Evolutionary conservation across 2,113 vertebrate genomes (phyloP), one percentile per base, ranked within the genome.

Genomic region (Leucopsar rothschildi): DNA sequence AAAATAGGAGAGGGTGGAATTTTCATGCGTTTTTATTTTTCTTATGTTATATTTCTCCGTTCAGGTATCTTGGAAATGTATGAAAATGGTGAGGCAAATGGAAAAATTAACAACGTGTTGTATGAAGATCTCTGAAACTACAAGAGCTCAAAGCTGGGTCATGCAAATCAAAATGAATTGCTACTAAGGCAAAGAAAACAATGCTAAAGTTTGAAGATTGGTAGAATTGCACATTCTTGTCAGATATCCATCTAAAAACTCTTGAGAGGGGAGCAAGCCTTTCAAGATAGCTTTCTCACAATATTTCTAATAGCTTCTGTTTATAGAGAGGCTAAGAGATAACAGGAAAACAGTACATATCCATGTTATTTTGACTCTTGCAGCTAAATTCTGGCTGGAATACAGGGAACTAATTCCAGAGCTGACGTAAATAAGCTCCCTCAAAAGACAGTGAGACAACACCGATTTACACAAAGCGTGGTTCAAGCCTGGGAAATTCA

Each of bases 401-500:
- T 93, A 94, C 71, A 90, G 42, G 31, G 64, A 33, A 52, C 76
- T 96, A 93, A 94, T 93, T 96, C 92, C 92, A 90, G 88, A 86
- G 52, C 64, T 95, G 96, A 94, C 80, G 92, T 93, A 96, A 96
- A 88, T 93, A 94, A 94, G 60, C 76, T 93, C 78, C 76, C 64
- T 92, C 85, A 96, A 96, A 96, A 93, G 93, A 70, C 90, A 96
- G 68, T 71, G 85, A 92, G 49, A 68, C 93, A 94, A 88, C 82
- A 82, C 20, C 64, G 53, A 93, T 93, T 93, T 95, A 83, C 94
- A 94, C 90, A 93, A 94, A 78, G 44, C 31, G 5, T 70, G 63
- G 71, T 15, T 86, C 55, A 27, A 83, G 93, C 90, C 93, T 96
- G 95, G 96, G 95, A 97, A 96, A 94, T 66, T 80, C 76, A 88